Conservation (phyloP, 2,888 invertebrate species). For the Diloba caeruleocephala region DNA sequence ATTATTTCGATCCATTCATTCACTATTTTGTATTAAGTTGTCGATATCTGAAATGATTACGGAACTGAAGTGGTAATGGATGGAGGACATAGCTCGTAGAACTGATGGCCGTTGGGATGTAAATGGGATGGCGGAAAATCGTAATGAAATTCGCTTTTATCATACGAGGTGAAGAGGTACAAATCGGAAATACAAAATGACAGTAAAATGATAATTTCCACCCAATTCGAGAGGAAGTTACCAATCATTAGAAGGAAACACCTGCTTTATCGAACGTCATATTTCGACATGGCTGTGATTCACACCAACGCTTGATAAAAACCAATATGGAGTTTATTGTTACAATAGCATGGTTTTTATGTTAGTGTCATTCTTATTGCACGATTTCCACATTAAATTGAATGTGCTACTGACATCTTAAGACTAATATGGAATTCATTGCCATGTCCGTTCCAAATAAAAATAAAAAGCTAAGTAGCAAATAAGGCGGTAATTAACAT, state of each 20-base stretch:
- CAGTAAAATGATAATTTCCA: constrained; percentile 54
- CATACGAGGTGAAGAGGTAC: constrained; percentile 12
- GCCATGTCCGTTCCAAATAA: constrained; percentile 10
- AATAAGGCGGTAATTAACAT: constrained; percentile 28
- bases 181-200: constrained; percentile 30
- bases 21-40: too few relatives aligned
- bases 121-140: constrained; percentile 32
- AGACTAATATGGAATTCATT: constrained; percentile 10
- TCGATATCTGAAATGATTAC: too few relatives aligned
- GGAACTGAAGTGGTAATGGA: too few relatives aligned
- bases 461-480: constrained; percentile 3
- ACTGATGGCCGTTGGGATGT: too few relatives aligned
- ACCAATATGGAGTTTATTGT: constrained; percentile 25
- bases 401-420: not conserved
- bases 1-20: too few relatives aligned
- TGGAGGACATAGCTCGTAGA: too few relatives aligned
- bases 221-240: constrained; percentile 57
- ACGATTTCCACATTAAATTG: constrained; percentile 8
- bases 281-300: constrained; percentile 40
- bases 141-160: constrained; percentile 43
- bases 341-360: constrained; percentile 23
- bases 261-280: constrained; percentile 32
- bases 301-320: constrained; percentile 46
- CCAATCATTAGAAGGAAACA: constrained; percentile 49
- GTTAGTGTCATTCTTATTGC: constrained; percentile 7